phyloP scores from a whole-genome alignment of 2,888 invertebrate species.

The Caenorhabditis doughertyi region DNA sequence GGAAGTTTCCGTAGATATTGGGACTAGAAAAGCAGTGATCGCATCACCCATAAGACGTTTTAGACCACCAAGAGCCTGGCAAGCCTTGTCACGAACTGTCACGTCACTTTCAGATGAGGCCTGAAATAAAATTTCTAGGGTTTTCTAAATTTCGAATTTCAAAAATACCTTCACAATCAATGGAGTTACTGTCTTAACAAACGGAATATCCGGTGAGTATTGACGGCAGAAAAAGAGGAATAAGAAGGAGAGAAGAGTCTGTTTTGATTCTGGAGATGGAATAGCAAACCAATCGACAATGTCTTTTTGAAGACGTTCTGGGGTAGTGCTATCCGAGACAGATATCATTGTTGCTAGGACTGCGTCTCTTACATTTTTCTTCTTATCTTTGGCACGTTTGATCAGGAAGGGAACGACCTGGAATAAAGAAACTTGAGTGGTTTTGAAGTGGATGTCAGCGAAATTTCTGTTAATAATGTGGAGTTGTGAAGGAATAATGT shows the following conservation, averaged over 20 bases:
- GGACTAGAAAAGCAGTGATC: slow-evolving; percentile 37
- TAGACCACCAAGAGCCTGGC: slow-evolving; percentile 64
- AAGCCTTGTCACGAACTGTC: slow-evolving; percentile 68
- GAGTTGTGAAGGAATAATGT: too few relatives aligned
- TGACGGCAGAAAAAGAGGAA: slow-evolving; percentile 33
- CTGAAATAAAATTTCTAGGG: slow-evolving; percentile 44
- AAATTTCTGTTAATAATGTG: too few relatives aligned
- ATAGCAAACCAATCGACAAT: slow-evolving; percentile 58
- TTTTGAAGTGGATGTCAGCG: too few relatives aligned
- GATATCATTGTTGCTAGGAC: slow-evolving; percentile 93
- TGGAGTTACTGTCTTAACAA: slow-evolving; percentile 50
- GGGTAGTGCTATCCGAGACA: slow-evolving; percentile 86
- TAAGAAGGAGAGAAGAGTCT: slow-evolving; percentile 52
- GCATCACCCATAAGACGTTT: slow-evolving; percentile 63
- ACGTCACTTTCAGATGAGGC: slow-evolving; percentile 66
- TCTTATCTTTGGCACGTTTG: slow-evolving; percentile 98
- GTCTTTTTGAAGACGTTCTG: slow-evolving; percentile 61
- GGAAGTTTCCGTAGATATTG: slow-evolving; percentile 55
- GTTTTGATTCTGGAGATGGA: slow-evolving; percentile 64
- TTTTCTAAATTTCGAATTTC: neutral
- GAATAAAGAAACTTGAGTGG: neutral
- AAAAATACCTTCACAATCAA: slow-evolving; percentile 38
- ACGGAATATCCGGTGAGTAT: slow-evolving; percentile 30
- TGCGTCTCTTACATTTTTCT: slow-evolving; percentile 91
- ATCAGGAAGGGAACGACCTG: slow-evolving; percentile 86